A percentile compares a stretch with the other conserved stretches of the same genome.
Conservation (phyloP, 2,113 vertebrate genomes). For the Brienomyrus longianalis region DNA sequence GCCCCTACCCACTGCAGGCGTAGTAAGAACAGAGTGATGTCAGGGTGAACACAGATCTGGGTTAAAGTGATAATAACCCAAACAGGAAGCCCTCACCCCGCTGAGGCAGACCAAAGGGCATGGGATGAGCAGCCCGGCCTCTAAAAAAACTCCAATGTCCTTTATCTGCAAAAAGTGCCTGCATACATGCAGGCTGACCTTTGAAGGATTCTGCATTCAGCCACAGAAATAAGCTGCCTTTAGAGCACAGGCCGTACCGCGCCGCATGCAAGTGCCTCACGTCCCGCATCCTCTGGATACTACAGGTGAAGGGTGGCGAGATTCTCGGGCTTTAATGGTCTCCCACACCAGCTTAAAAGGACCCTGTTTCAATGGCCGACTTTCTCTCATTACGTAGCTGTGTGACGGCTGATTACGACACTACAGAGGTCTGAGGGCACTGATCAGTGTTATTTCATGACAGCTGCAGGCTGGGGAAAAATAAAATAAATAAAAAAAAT, state of each 20-base stretch:
- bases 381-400: not conserved
- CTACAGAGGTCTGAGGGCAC: not conserved
- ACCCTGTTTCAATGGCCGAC: not conserved
- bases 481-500: not conserved
- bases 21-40: not conserved
- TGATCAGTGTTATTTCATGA: not conserved
- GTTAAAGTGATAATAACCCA: not conserved
- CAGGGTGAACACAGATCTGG: not conserved
- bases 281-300: not conserved
- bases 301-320: not conserved
- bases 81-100: not conserved
- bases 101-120: not conserved
- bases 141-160: no score
- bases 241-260: no score
- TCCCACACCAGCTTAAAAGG: not conserved
- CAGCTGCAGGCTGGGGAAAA: not conserved
- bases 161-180: not conserved
- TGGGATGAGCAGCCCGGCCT: not conserved
- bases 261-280: not conserved
- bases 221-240: not conserved
- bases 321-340: not conserved
- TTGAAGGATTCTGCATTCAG: not conserved
- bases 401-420: not conserved
- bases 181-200: not conserved
- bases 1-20: not conserved